Conservation (phyloP, 2,888 invertebrate genomes). For the Salticus scenicus region DNA sequence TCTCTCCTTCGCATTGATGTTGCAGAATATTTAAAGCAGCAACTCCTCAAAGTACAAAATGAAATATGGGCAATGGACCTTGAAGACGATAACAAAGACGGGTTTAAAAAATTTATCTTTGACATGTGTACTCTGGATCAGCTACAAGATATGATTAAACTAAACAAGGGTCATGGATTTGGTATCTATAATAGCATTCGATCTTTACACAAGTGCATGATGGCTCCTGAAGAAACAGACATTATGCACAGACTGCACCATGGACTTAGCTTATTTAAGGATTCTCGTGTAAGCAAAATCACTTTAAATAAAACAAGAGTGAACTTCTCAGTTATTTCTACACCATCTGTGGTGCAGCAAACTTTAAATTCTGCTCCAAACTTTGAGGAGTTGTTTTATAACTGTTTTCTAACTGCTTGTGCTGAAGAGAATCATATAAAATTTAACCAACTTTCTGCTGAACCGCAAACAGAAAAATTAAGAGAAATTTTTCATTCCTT, state of each 20-base stretch:
- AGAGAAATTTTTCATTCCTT: slow-evolving; percentile 43
- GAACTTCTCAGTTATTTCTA: slow-evolving; percentile 46
- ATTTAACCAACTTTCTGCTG: slow-evolving; percentile 42
- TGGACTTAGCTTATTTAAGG: slow-evolving; percentile 48
- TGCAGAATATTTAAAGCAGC: slow-evolving; percentile 55
- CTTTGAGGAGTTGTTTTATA: slow-evolving; percentile 56
- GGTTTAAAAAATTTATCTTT: slow-evolving; percentile 47
- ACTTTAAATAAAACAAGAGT: slow-evolving; percentile 53
- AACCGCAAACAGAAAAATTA: slow-evolving; percentile 20
- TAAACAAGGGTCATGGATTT: slow-evolving; percentile 57
- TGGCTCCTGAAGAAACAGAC: slow-evolving; percentile 42
- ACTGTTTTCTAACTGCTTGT: slow-evolving; percentile 56
- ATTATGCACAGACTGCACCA: slow-evolving; percentile 51
- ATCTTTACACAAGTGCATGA: slow-evolving; percentile 47
- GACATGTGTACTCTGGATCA: slow-evolving; percentile 47
- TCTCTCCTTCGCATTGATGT: slow-evolving; percentile 60
- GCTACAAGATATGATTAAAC: slow-evolving; percentile 50
- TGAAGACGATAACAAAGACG: slow-evolving; percentile 38
- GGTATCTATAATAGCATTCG: slow-evolving; percentile 62
- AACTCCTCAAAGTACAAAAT: slow-evolving; percentile 42
- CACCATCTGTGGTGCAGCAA: slow-evolving; percentile 40
- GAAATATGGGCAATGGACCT: slow-evolving; percentile 25
- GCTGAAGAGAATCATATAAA: slow-evolving; percentile 59
- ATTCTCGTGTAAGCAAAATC: slow-evolving; percentile 25
- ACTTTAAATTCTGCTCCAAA: slow-evolving; percentile 34